phyloP scores from a whole-genome alignment of 2,888 invertebrate species.

The Melanostoma mellinum region DNA sequence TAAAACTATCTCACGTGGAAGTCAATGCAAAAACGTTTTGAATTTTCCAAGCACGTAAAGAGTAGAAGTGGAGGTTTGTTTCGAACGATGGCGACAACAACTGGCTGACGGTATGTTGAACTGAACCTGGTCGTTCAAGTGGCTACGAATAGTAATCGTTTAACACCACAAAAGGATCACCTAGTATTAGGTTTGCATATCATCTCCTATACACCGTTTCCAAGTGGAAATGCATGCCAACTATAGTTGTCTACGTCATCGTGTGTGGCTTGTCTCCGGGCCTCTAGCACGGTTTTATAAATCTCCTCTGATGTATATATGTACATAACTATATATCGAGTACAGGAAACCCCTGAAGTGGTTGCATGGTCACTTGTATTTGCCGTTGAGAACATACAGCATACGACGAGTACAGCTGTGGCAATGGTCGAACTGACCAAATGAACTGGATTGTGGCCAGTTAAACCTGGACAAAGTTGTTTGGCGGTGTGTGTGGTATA shows the following conservation, averaged over 20 bases:
- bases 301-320: conserved; percentile 15
- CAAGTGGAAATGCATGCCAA: conserved; percentile 29
- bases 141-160: conserved; percentile 32
- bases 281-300: conserved; percentile 33
- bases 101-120: neutral
- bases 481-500: conserved; percentile 18
- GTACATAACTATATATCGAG: conserved; percentile 22
- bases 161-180: conserved; percentile 54
- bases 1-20: conserved; percentile 18
- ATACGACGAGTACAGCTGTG: neutral
- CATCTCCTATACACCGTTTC: conserved; percentile 17
- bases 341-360: conserved; percentile 11
- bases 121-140: neutral
- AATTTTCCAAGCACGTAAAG: conserved; percentile 4
- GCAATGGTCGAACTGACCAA: conserved; percentile 3
- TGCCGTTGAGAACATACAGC: conserved; percentile 24
- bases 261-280: neutral
- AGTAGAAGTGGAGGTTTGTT: conserved; percentile 3
- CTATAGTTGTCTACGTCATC: conserved; percentile 2
- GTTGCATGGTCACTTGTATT: conserved; percentile 1
- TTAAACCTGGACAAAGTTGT: conserved; percentile 29
- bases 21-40: conserved; percentile 7
- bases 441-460: conserved; percentile 51
- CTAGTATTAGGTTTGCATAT: conserved; percentile 55
- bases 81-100: neutral